phyloP scores from a whole-genome alignment of 2,888 invertebrate species.

The Thecophora atra region DNA sequence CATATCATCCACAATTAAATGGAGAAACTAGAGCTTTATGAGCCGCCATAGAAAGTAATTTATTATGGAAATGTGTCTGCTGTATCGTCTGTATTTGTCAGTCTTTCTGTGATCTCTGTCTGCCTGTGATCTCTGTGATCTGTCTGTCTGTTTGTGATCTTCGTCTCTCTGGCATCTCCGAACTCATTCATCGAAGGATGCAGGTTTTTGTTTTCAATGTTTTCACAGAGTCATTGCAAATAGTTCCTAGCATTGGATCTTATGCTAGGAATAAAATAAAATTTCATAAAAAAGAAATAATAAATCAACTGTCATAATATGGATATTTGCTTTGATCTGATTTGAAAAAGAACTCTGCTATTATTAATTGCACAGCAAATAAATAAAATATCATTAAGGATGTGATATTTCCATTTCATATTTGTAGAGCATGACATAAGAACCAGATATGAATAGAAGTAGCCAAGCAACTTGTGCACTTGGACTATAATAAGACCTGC shows the following conservation, averaged over 20 bases:
- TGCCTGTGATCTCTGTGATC: too few species aligned
- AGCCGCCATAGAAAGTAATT: background rate
- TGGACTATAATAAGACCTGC: background rate
- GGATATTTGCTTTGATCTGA: too few species aligned
- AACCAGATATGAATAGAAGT: constrained; percentile 15
- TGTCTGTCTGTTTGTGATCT: background rate
- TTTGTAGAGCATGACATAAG: constrained; percentile 32
- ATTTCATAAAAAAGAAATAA: too few species aligned
- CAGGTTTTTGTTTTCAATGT: background rate
- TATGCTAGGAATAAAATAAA: too few species aligned
- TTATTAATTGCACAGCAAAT: constrained; percentile 13
- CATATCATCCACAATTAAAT: constrained; percentile 14
- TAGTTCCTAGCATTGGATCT: background rate
- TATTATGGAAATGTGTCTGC: background rate
- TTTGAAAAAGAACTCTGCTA: background rate
- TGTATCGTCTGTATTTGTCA: background rate
- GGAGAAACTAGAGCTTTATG: constrained; percentile 1
- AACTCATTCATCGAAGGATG: background rate
- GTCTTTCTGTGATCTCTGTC: too few species aligned
- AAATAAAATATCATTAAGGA: constrained; percentile 33
- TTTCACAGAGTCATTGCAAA: background rate
- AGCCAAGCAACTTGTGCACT: background rate
- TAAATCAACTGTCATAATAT: too few species aligned
- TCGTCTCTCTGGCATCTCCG: too few species aligned
- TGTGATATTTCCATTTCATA: constrained; percentile 37